Conservation (phyloP, 2,888 invertebrate genomes). For the Xestobium rufovillosum region DNA sequence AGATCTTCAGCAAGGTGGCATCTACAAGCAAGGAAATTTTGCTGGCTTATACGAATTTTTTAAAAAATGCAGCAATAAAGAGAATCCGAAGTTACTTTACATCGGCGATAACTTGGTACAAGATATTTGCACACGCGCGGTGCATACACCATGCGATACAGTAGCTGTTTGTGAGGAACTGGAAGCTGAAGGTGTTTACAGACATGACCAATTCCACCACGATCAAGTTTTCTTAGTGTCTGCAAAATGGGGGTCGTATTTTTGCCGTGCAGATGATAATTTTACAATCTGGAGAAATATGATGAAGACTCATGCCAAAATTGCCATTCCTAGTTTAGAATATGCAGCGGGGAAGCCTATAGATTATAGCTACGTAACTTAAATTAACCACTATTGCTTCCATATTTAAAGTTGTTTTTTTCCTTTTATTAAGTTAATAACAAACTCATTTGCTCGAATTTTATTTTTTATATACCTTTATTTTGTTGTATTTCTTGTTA, state of each 20-base stretch:
- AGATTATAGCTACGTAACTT: slow-evolving; percentile 37
- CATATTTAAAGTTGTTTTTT: too few species aligned
- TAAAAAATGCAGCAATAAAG: slow-evolving; percentile 35
- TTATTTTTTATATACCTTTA: too few species aligned
- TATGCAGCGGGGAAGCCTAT: slow-evolving; percentile 47
- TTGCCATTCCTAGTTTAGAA: slow-evolving; percentile 60
- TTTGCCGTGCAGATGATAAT: slow-evolving; percentile 41
- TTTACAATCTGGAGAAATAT: slow-evolving; percentile 57
- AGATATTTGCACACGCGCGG: slow-evolving; percentile 62
- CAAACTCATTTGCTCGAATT: too few species aligned
- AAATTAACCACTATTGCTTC: slow-evolving; percentile 9
- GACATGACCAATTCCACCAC: slow-evolving; percentile 40
- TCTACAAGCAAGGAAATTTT: slow-evolving; percentile 58
- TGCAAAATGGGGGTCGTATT: slow-evolving; percentile 63
- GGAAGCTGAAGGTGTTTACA: slow-evolving; percentile 49
- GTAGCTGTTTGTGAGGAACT: slow-evolving; percentile 67
- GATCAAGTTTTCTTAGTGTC: slow-evolving; percentile 51
- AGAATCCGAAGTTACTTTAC: slow-evolving; percentile 54
- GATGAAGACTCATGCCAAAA: slow-evolving; percentile 54
- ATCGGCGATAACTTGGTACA: slow-evolving; percentile 72
- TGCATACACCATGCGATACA: slow-evolving; percentile 54
- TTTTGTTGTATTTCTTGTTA: too few species aligned
- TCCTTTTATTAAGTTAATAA: too few species aligned
- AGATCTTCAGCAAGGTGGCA: slow-evolving; percentile 44
- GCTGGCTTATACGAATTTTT: slow-evolving; percentile 47